Conservation (phyloP, 2,888 invertebrate genomes). For the Caenorhabditis sp. region DNA sequence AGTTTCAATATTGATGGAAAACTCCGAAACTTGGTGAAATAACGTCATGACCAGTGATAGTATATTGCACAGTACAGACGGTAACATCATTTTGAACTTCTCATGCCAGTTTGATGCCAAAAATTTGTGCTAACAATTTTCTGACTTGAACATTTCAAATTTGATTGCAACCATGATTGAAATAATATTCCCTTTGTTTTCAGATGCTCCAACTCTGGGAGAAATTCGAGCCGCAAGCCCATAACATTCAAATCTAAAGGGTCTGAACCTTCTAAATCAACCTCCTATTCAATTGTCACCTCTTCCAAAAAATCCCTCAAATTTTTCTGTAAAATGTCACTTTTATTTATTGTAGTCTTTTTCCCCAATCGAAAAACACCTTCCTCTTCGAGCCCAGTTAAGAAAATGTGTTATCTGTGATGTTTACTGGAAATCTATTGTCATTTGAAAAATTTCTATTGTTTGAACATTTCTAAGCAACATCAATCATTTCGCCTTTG, state of each 20-base stretch:
- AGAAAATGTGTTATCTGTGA: slow-evolving; percentile 10
- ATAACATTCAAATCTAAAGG: slow-evolving; percentile 87
- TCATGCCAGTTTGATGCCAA: no score
- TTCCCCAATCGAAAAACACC: not conserved
- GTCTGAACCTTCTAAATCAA: not conserved
- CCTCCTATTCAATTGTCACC: not conserved
- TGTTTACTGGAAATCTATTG: slow-evolving; percentile 9
- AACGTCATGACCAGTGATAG: no score
- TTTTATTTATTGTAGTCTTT: slow-evolving; percentile 18
- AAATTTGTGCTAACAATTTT: no score
- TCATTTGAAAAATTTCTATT: not conserved
- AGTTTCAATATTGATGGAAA: no score
- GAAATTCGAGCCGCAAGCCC: slow-evolving; percentile 95
- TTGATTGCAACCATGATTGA: no score
- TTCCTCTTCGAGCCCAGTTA: not conserved
- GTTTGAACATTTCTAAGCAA: not conserved
- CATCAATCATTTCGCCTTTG: not conserved
- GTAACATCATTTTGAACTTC: no score
- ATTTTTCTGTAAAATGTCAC: slow-evolving; percentile 17
- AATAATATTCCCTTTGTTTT: not conserved
- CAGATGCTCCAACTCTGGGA: slow-evolving; percentile 96
- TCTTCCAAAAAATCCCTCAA: no score
- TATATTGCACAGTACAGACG: no score
- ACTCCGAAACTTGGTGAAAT: no score
- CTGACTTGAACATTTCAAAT: no score